Evolutionary conservation across 2,113 vertebrate species (phyloP).

Genomic region (Tauraco erythrolophus): DNA sequence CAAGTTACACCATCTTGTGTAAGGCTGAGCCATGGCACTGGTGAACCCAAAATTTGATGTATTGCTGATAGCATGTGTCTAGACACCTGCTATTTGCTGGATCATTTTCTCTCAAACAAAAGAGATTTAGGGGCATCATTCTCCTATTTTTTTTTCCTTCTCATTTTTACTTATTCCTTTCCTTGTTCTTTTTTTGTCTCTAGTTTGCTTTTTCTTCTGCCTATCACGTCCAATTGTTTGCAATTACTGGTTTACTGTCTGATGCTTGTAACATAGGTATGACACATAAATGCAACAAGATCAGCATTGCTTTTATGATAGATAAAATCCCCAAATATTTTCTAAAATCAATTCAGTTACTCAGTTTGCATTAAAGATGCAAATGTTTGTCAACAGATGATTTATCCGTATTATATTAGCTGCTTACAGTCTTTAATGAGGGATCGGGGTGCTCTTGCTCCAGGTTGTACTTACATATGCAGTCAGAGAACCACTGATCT

Average conservation of each 20-base stretch:
- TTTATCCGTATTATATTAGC: background rate
- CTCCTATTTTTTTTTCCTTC: background rate
- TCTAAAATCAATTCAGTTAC: background rate
- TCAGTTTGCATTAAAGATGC: background rate
- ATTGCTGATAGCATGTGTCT: background rate
- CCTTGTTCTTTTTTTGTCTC: background rate
- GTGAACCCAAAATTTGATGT: background rate
- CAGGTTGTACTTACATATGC: background rate
- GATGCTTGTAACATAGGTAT: background rate
- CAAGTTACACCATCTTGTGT: background rate
- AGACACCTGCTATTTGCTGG: background rate
- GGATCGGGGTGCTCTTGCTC: background rate
- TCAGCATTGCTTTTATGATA: background rate
- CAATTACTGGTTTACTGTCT: background rate
- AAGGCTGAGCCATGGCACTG: background rate
- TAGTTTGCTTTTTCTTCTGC: background rate
- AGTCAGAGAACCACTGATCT: background rate
- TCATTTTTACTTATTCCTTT: background rate
- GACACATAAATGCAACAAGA: background rate
- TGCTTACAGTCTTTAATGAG: background rate
- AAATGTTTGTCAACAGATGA: background rate
- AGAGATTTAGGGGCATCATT: background rate
- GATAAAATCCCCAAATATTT: background rate
- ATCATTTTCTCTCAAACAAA: background rate
- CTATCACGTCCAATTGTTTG: background rate